Conservation (phyloP, 2,797 vertebrate species). For the Pampus argenteus region DNA sequence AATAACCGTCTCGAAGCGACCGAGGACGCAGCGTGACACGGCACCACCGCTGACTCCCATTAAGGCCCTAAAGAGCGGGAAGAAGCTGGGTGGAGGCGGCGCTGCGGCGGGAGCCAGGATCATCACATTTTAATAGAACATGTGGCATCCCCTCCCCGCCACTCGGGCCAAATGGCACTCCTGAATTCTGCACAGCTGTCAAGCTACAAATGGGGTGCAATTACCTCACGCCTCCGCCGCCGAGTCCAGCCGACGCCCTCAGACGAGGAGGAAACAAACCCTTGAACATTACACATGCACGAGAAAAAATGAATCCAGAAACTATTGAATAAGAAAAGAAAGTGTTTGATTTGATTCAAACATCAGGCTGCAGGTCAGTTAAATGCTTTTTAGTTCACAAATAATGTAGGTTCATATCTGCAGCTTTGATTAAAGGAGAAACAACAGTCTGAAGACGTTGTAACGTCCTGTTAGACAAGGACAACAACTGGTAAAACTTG, state of each 20-base stretch:
- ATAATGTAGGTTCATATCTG: too few relatives aligned
- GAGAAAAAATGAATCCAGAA: too few relatives aligned
- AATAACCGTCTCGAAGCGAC: constrained; percentile 55
- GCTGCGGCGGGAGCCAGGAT: constrained; percentile 67
- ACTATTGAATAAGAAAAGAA: too few relatives aligned
- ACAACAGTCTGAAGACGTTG: too few relatives aligned
- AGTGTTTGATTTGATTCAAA: too few relatives aligned
- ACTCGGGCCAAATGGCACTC: constrained; percentile 81
- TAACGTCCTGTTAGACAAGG: too few relatives aligned
- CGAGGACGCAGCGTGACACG: constrained; percentile 56
- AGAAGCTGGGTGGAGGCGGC: constrained; percentile 67
- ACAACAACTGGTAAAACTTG: too few relatives aligned
- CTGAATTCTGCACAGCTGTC: constrained; percentile 85
- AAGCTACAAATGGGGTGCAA: constrained; percentile 75
- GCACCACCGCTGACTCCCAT: constrained; percentile 73
- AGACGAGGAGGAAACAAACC: not conserved
- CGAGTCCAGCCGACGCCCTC: not conserved
- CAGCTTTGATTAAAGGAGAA: too few relatives aligned
- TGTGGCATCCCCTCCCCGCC: constrained; percentile 73
- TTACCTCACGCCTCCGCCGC: constrained; percentile 58
- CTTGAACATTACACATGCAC: too few relatives aligned
- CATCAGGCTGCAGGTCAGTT: too few relatives aligned
- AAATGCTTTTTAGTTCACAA: too few relatives aligned
- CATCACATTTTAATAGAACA: constrained; percentile 86
- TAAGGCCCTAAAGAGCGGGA: constrained; percentile 83